Evolutionary conservation across 1,140 invertebrate genomes (phyloP).

Genomic region (Vanessa atalanta): DNA sequence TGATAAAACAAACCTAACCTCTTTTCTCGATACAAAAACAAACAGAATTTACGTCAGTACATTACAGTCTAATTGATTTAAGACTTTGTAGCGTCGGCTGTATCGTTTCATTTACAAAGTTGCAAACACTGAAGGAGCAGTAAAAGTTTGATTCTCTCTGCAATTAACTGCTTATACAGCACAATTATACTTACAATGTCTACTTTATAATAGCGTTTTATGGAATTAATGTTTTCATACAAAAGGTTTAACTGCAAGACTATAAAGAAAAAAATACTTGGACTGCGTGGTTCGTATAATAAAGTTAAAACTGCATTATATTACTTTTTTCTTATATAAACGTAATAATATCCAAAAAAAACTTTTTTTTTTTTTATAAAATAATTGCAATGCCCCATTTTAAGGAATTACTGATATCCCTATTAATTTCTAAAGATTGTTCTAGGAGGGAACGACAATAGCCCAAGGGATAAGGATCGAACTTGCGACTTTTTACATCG

Average conservation of each 20-base stretch:
- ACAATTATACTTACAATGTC: conserved; percentile 1
- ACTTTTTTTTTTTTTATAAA: too few relatives aligned
- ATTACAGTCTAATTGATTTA: not conserved
- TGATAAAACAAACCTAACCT: not conserved
- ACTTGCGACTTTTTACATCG: too few relatives aligned
- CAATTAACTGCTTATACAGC: conserved; percentile 5
- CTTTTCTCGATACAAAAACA: not conserved
- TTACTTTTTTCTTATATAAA: too few relatives aligned
- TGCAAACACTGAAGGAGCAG: not conserved
- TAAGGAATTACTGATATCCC: too few relatives aligned
- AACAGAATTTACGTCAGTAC: not conserved
- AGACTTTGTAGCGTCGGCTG: not conserved
- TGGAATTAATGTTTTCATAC: not conserved
- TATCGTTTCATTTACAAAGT: conserved; percentile 12
- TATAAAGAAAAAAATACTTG: not conserved
- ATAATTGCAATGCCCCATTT: too few relatives aligned
- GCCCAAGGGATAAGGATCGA: too few relatives aligned
- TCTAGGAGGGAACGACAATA: too few relatives aligned
- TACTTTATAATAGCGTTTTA: not conserved
- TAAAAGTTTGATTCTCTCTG: not conserved
- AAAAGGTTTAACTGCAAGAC: not conserved
- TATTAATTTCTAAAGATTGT: too few relatives aligned
- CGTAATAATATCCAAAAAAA: too few relatives aligned
- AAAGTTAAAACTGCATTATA: too few relatives aligned
- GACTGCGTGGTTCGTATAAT: too few relatives aligned